These are phyloP conservation scores for Climacteris rufus DNA, from an alignment of 2,113 vertebrate species.

Conservation along the genomic window DNA sequence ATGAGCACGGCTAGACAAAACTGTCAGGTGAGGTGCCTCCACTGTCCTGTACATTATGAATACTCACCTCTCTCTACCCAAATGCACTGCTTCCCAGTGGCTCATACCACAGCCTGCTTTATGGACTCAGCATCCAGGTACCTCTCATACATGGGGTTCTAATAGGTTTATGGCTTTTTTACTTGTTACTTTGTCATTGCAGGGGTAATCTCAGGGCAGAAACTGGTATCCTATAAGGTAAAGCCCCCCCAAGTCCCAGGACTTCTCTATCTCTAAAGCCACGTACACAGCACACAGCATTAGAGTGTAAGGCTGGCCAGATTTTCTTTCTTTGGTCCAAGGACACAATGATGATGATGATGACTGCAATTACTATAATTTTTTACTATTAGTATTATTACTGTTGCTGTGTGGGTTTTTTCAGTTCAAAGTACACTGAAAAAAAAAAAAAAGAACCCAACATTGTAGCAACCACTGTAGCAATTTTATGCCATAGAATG, in stretches of 20 bases:
- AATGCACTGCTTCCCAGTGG: neutral
- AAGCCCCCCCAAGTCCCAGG: neutral
- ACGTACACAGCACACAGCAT: rapidly evolving
- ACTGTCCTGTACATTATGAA: neutral
- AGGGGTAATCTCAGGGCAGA: neutral
- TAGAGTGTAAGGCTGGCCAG: neutral
- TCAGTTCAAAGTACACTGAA: too few species aligned
- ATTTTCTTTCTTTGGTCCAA: neutral
- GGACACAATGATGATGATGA: neutral
- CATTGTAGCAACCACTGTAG: neutral
- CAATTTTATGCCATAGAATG: neutral
- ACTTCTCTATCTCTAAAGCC: neutral
- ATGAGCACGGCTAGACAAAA: neutral
- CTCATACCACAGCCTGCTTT: neutral
- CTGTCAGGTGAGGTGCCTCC: neutral
- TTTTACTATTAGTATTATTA: neutral
- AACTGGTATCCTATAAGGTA: neutral
- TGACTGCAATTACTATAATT: neutral
- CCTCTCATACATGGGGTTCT: neutral
- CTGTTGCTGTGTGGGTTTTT: rapidly evolving
- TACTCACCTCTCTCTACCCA: neutral
- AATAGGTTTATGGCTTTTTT: neutral
- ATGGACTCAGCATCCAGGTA: neutral
- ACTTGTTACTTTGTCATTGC: neutral
- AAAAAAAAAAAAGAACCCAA: neutral